phyloP scores from a whole-genome alignment of 2,888 invertebrate genomes.

The Folsomia manolachei region DNA sequence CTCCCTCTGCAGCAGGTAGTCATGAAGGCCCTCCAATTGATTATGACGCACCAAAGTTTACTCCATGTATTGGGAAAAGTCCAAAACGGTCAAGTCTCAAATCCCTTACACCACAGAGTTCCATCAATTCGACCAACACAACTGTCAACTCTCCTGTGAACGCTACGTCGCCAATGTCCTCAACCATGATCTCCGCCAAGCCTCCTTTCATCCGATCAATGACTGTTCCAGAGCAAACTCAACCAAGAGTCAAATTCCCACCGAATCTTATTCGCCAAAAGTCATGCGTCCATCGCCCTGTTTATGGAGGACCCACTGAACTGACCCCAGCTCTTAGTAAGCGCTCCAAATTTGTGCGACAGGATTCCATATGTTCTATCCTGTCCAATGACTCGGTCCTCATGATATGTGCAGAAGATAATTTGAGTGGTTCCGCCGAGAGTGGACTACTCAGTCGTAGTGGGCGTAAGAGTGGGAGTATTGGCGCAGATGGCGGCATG shows the following conservation, averaged over 20 bases:
- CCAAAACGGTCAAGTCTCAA: slow-evolving; percentile 50
- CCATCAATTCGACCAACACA: slow-evolving; percentile 47
- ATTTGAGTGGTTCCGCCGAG: slow-evolving; percentile 27
- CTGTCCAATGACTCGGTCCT: slow-evolving; percentile 49
- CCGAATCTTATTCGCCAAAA: slow-evolving; percentile 48
- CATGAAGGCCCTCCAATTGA: slow-evolving; percentile 12
- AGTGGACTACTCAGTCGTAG: slow-evolving; percentile 24
- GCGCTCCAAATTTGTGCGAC: slow-evolving; percentile 46
- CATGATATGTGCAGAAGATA: slow-evolving; percentile 48
- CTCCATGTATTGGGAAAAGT: slow-evolving; percentile 44
- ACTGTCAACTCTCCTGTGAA: slow-evolving; percentile 33
- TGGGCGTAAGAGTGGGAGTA: not conserved
- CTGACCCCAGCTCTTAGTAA: slow-evolving; percentile 37
- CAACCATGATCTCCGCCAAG: slow-evolving; percentile 35
- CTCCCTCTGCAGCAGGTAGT: not conserved
- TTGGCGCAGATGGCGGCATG: slow-evolving; percentile 18
- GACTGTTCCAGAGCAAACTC: slow-evolving; percentile 49
- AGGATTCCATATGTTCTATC: slow-evolving; percentile 49
- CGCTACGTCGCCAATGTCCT: slow-evolving; percentile 25
- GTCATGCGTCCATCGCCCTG: slow-evolving; percentile 39
- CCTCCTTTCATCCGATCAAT: slow-evolving; percentile 49
- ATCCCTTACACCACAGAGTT: slow-evolving; percentile 50
- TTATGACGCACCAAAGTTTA: slow-evolving; percentile 15
- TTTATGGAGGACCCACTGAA: slow-evolving; percentile 21
- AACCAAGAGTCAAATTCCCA: slow-evolving; percentile 49